Conservation (phyloP, 2,888 invertebrate genomes). For the Dryobota labecula region DNA sequence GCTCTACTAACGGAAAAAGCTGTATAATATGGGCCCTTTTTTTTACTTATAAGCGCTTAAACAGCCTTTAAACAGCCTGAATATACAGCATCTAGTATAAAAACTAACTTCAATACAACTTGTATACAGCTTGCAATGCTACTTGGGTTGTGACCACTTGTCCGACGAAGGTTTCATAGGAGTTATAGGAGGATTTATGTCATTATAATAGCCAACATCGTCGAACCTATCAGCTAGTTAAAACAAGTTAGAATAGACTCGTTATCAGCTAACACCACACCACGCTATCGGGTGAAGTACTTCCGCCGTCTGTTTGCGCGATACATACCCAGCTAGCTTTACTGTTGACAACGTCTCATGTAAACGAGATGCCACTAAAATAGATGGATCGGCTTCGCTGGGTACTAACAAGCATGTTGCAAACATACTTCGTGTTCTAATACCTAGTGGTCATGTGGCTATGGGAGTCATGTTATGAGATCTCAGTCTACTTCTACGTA, state of each 20-base stretch:
- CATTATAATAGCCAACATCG: slow-evolving; percentile 17
- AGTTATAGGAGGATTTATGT: neutral
- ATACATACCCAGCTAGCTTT: slow-evolving; percentile 25
- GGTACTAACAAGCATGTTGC: neutral
- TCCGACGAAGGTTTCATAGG: neutral
- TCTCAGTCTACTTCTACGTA: neutral
- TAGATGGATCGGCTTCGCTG: slow-evolving; percentile 37
- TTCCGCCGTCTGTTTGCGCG: slow-evolving; percentile 63
- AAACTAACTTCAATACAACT: too few relatives aligned
- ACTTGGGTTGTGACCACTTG: too few relatives aligned
- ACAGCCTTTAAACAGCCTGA: too few relatives aligned
- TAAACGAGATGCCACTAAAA: slow-evolving; percentile 26
- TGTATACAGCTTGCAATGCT: too few relatives aligned
- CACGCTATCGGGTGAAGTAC: slow-evolving; percentile 66
- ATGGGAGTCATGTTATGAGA: too few relatives aligned
- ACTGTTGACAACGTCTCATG: slow-evolving; percentile 12
- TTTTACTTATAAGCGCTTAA: too few relatives aligned
- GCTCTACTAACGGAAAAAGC: too few relatives aligned
- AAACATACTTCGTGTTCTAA: slow-evolving; percentile 2
- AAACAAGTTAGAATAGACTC: slow-evolving; percentile 49
- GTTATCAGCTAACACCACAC: slow-evolving; percentile 56
- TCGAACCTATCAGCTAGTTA: slow-evolving; percentile 39
- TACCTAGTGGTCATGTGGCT: neutral
- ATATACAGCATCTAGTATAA: too few relatives aligned
- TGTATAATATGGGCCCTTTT: too few relatives aligned